Base-by-base conservation (phyloP, 2,113 vertebrate species). In the Ailuropoda melanoleuca region DNA sequence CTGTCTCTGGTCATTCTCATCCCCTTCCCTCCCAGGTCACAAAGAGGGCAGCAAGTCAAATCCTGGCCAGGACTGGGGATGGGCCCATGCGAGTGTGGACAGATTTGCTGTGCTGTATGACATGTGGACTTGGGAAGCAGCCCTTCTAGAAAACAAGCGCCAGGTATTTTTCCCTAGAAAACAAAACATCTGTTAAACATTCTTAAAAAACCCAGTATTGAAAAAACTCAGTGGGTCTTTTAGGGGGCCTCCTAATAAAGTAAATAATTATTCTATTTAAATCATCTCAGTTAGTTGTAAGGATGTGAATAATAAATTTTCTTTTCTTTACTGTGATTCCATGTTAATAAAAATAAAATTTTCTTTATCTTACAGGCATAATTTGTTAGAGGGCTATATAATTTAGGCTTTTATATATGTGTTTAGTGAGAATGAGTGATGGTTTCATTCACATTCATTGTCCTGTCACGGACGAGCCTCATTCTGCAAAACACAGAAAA, bases 121-220 rank as follows among this genome's bases (percentile, higher is more conserved):
- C 91, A 68, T 99, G 75, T 99, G 99, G 99, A 98, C 97, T 0
- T 99, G 98, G 97, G 99, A 99, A 98, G 93, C 96, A 17, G 95
- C 98, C 90, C 97, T 99, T 85, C 96, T 99, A 68, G 98, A 98
- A 96, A 97, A 98, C 97, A 99, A 99, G 98, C 39, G 93, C n/a
- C 98, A 99, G 98, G 99, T 99, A 98, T 29, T 78, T 74, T 96
- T 94, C 64, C 43, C 74, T 84, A 97, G 53, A 90, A 95, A 62
- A 95, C 56, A 87, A 94, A 78, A 66, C 60, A 81, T 58, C 55
- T 90, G 55, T 34, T 96, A 92, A 92, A 97, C 15, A n/a, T 84
- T 84, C 58, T 92, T 94, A 93, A 17, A 82, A 86, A 90, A 56
- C 46, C 39, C 58, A 72, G n/a, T 75, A 39, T n/a, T 11, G 19